Evolutionary conservation across 2,888 invertebrate species (phyloP).

Genomic region (Ariolimax columbianus): DNA sequence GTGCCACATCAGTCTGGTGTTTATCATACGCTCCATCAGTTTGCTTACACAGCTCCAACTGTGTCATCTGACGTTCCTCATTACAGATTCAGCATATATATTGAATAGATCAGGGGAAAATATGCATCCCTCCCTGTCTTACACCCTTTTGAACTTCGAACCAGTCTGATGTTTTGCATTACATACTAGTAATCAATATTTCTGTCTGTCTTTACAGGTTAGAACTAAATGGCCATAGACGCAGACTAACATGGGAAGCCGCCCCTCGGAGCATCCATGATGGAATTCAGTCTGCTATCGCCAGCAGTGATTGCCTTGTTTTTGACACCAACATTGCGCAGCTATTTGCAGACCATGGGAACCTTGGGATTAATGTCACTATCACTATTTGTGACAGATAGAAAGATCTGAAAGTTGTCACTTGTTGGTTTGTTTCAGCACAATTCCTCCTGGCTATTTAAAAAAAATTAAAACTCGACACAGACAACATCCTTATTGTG

Average conservation of each 20-base stretch:
- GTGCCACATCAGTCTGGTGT: too few species aligned
- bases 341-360: conserved; percentile 98
- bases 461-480: not conserved
- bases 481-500: not conserved
- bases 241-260: conserved; percentile 98
- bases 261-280: conserved; percentile 99
- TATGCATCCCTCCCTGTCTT: too few species aligned
- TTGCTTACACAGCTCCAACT: too few species aligned
- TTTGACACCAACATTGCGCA: conserved; percentile 99
- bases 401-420: conserved; percentile 12
- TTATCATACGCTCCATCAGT: too few species aligned
- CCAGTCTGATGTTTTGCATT: too few species aligned
- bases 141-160: too few species aligned
- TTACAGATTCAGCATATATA: too few species aligned
- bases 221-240: conserved; percentile 95
- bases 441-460: not conserved
- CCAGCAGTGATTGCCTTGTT: conserved; percentile 98
- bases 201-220: conserved; percentile 84
- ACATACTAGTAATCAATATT: not conserved
- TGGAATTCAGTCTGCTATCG: conserved; percentile 97
- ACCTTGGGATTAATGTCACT: conserved; percentile 99
- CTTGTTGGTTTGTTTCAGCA: conserved; percentile 8
- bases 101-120: too few species aligned
- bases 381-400: conserved; percentile 81
- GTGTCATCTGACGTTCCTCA: too few species aligned